Conservation (phyloP, 92 coral and sea anemone species). For the Ricordea florida region DNA sequence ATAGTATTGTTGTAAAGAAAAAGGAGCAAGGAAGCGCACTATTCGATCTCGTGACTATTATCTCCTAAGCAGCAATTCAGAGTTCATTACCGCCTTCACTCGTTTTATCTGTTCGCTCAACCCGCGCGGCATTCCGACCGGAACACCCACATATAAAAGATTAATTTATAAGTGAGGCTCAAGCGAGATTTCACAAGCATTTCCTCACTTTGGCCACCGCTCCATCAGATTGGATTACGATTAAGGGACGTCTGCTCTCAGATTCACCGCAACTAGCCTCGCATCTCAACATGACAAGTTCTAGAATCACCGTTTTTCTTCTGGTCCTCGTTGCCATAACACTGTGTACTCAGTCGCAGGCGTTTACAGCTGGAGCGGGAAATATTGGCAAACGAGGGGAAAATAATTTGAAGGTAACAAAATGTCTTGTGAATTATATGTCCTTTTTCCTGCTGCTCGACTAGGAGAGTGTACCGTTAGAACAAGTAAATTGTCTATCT, state of each 20-base stretch:
- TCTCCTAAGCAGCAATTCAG: not conserved
- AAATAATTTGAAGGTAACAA: not conserved
- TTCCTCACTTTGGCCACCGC: no score
- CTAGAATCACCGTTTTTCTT: not conserved
- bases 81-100: not conserved
- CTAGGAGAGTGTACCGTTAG: no score
- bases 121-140: not conserved
- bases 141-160: not conserved
- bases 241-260: not conserved
- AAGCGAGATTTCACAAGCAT: not conserved
- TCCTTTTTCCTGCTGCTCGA: no score
- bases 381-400: constrained; percentile 3
- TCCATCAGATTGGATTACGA: not conserved
- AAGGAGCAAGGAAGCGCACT: not conserved
- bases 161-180: not conserved
- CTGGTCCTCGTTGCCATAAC: not conserved
- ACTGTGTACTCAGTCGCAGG: not conserved
- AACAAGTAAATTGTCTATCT: no score
- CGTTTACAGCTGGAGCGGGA: constrained; percentile 37
- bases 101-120: not conserved
- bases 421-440: no score
- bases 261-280: not conserved
- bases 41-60: no score
- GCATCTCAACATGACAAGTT: constrained; percentile 3
- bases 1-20: constrained; percentile 11